Evolutionary conservation across 2,888 invertebrate genomes (phyloP).

Genomic region (Barypeithes pellucidus): DNA sequence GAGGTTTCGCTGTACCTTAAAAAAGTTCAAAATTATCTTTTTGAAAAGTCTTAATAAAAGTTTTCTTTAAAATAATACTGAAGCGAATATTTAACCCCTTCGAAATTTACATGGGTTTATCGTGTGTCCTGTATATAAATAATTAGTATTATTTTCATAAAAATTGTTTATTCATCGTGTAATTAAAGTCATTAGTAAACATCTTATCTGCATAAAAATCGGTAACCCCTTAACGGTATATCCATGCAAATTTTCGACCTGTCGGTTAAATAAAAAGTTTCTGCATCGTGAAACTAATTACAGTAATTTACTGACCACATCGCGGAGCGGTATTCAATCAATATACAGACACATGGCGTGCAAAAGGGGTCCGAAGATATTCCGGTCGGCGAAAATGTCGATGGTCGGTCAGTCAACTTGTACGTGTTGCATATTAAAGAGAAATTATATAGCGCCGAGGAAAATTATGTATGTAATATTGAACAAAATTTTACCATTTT

Average conservation of each 20-base stretch:
- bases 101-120: too few relatives aligned
- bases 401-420: slow-evolving; percentile 48
- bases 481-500: not conserved
- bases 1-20: too few relatives aligned
- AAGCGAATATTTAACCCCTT: too few relatives aligned
- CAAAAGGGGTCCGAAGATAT: slow-evolving; percentile 41
- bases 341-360: slow-evolving; percentile 36
- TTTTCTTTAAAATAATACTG: too few relatives aligned
- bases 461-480: slow-evolving; percentile 10
- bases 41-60: too few relatives aligned
- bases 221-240: slow-evolving; percentile 24
- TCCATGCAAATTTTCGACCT: slow-evolving; percentile 19
- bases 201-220: slow-evolving; percentile 19
- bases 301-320: slow-evolving; percentile 44
- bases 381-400: slow-evolving; percentile 35
- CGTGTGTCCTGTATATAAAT: too few relatives aligned
- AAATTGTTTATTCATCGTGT: slow-evolving; percentile 17
- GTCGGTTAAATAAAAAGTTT: slow-evolving; percentile 15
- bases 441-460: slow-evolving; percentile 19
- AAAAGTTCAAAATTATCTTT: too few relatives aligned
- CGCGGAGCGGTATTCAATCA: slow-evolving; percentile 17
- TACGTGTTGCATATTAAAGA: slow-evolving; percentile 36
- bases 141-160: slow-evolving; percentile 28
- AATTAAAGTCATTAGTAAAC: not conserved
- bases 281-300: slow-evolving; percentile 41